phyloP scores from a whole-genome alignment of 2,797 vertebrate species.

The Aeoliscus strigatus region DNA sequence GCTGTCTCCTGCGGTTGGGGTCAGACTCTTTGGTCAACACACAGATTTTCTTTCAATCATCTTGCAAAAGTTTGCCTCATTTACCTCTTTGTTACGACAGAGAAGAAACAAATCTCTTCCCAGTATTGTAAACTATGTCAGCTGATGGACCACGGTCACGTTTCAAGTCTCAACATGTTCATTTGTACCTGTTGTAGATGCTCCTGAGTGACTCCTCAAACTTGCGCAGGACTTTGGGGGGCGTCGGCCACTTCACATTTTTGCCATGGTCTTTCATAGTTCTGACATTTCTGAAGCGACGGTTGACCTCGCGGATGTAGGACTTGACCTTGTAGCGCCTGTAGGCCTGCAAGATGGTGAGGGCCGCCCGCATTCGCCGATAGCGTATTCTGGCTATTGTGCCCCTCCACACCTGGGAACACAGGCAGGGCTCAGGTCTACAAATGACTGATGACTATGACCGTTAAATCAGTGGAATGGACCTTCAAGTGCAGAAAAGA shows the following conservation, averaged over 20 bases:
- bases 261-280: constrained; percentile 84
- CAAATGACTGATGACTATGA: no score
- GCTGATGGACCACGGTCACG: no score
- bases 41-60: no score
- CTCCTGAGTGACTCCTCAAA: constrained; percentile 84
- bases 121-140: no score
- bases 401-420: constrained; percentile 88
- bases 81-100: no score
- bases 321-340: constrained; percentile 90
- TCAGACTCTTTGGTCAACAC: no score
- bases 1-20: constrained; percentile 16
- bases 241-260: constrained; percentile 86
- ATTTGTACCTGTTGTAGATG: constrained; percentile 84
- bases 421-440: no score
- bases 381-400: constrained; percentile 87
- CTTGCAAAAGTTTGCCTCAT: no score
- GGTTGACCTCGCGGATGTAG: constrained; percentile 83
- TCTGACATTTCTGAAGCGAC: constrained; percentile 79
- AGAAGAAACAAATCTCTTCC: no score
- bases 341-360: constrained; percentile 82
- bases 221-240: constrained; percentile 85
- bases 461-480: no score
- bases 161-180: no score
- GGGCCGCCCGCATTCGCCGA: constrained; percentile 82
- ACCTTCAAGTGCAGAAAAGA: no score